These are phyloP conservation scores for Otis tarda DNA, from an alignment of 2,113 vertebrate species.

Conservation along the genomic window DNA sequence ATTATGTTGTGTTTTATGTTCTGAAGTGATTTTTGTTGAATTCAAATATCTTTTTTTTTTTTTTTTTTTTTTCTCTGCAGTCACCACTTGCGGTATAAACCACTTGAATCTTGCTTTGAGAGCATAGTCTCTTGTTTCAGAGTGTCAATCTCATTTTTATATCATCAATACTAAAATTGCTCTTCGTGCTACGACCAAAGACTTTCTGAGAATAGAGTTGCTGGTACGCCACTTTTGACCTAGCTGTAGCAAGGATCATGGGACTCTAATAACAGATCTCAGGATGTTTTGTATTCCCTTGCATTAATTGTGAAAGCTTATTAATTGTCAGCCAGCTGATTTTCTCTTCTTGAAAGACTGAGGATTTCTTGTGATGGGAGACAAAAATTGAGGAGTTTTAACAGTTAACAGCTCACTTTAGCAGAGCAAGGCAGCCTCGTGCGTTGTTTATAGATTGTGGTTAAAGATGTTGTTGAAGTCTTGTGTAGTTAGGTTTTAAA, in stretches of 20 bases:
- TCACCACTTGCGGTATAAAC: neutral
- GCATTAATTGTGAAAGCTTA: neutral
- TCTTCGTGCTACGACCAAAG: neutral
- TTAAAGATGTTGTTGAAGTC: neutral
- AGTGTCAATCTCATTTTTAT: neutral
- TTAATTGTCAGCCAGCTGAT: neutral
- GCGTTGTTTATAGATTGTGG: neutral
- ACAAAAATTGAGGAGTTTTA: neutral
- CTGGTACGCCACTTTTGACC: rapidly evolving
- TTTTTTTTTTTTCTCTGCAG: neutral
- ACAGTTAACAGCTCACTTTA: neutral
- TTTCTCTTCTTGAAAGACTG: neutral
- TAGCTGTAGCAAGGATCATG: neutral
- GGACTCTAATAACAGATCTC: neutral
- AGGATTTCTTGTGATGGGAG: neutral
- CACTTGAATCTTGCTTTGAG: neutral
- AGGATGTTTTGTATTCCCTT: neutral
- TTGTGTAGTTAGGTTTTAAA: neutral
- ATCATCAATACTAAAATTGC: neutral
- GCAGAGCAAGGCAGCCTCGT: neutral
- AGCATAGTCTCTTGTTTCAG: neutral
- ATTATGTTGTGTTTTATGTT: neutral
- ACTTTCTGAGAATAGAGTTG: neutral
- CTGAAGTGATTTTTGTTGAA: neutral
- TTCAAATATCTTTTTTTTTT: neutral